Evolutionary conservation across 2,888 invertebrate species (phyloP).

Genomic region (Melitaea athalia): DNA sequence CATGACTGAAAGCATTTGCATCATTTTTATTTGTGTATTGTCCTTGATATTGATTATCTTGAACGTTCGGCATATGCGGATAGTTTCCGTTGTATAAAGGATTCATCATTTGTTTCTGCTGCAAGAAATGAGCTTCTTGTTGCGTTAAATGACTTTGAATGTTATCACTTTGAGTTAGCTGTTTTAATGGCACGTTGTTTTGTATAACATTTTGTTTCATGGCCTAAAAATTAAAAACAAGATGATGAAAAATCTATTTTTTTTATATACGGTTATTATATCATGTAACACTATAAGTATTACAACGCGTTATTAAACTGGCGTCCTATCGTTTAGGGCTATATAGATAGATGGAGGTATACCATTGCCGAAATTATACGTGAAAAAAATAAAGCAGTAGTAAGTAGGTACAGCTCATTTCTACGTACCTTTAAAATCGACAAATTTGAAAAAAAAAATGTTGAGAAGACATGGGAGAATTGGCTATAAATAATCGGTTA

Average conservation of each 20-base stretch:
- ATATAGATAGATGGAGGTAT: too few species aligned
- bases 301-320: too few species aligned
- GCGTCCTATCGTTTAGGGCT: too few species aligned
- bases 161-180: conserved; percentile 75
- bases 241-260: background rate
- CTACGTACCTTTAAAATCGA: too few species aligned
- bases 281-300: too few species aligned
- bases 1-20: conserved; percentile 62
- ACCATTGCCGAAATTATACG: too few species aligned
- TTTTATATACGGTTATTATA: too few species aligned
- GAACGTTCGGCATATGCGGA: conserved; percentile 60
- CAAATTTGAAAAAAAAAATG: too few species aligned
- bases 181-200: conserved; percentile 81
- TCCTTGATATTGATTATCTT: conserved; percentile 68
- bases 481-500: too few species aligned
- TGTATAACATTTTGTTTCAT: conserved; percentile 77
- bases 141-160: conserved; percentile 74
- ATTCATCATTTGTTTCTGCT: conserved; percentile 80
- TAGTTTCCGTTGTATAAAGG: conserved; percentile 74
- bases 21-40: conserved; percentile 74
- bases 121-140: conserved; percentile 78
- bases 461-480: too few species aligned
- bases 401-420: too few species aligned
- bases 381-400: too few species aligned
- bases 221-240: conserved; percentile 57